Percentiles rank a stretch among this genome's conserved stretches.
These are phyloP conservation scores for Papilio glaucus DNA, from an alignment of 1,140 invertebrate species.

Conservation along the genomic window DNA sequence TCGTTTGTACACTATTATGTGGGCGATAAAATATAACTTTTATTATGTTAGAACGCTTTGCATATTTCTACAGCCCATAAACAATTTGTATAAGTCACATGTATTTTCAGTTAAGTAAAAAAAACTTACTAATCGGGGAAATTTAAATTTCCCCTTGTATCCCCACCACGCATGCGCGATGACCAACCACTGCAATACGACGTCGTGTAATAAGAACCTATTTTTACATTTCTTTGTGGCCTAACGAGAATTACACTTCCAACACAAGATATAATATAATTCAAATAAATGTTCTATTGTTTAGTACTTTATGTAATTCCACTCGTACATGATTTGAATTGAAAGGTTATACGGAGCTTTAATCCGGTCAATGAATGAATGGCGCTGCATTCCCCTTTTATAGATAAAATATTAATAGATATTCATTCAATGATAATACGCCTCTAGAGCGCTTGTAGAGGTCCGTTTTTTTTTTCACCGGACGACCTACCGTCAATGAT, in stretches of 20 bases:
- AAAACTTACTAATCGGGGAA: conserved; percentile 27
- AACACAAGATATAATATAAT: conserved; percentile 18
- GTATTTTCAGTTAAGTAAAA: too few relatives aligned
- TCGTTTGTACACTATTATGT: too few relatives aligned
- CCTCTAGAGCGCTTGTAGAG: too few relatives aligned
- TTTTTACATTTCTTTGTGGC: conserved; percentile 66
- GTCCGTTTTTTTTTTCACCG: too few relatives aligned
- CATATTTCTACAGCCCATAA: too few relatives aligned
- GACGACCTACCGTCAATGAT: too few relatives aligned
- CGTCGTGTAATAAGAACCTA: conserved; percentile 69
- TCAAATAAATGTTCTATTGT: not conserved
- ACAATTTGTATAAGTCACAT: too few relatives aligned
- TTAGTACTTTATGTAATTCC: not conserved
- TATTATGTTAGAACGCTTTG: too few relatives aligned
- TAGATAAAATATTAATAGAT: conserved; percentile 15
- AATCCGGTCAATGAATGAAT: not conserved
- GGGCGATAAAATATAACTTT: too few relatives aligned
- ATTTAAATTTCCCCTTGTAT: conserved; percentile 43
- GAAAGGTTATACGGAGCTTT: not conserved
- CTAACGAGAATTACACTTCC: conserved; percentile 31
- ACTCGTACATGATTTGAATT: not conserved
- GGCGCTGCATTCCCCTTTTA: not conserved
- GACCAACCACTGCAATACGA: conserved; percentile 75
- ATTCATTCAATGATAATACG: conserved; percentile 1
- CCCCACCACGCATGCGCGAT: conserved; percentile 65